Conservation (phyloP, 2,113 vertebrate species). For the Phrynosoma platyrhinos region DNA sequence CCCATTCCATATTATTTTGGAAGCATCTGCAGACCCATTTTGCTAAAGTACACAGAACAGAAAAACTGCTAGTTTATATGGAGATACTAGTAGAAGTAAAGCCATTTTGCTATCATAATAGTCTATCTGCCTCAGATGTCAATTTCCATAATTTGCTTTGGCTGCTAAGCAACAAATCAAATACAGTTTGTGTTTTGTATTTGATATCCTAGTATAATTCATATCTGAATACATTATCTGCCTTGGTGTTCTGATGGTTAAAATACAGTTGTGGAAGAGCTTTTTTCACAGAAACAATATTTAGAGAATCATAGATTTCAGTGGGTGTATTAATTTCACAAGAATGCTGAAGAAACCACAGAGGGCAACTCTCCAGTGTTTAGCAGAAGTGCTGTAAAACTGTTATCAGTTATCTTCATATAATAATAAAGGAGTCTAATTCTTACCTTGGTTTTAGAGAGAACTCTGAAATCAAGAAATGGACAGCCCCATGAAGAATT, state of each 20-base stretch:
- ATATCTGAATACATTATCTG: slow-evolving; percentile 68
- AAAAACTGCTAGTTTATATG: slow-evolving; percentile 28
- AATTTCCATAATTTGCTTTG: slow-evolving; percentile 68
- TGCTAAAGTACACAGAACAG: neutral
- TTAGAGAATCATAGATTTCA: slow-evolving; percentile 38
- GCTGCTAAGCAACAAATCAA: slow-evolving; percentile 78
- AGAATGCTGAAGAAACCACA: slow-evolving; percentile 28
- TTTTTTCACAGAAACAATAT: slow-evolving; percentile 35
- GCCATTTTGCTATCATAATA: slow-evolving; percentile 42
- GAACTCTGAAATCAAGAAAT: slow-evolving; percentile 21
- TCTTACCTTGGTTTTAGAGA: slow-evolving; percentile 10
- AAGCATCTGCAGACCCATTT: neutral
- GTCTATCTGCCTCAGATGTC: slow-evolving; percentile 54
- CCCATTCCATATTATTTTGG: slow-evolving; percentile 1
- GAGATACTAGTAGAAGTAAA: slow-evolving; percentile 45
- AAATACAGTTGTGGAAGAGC: slow-evolving; percentile 51
- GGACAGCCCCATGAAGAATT: neutral
- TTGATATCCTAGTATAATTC: neutral
- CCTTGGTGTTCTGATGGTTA: slow-evolving; percentile 54
- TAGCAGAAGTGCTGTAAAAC: slow-evolving; percentile 15
- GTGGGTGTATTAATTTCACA: slow-evolving; percentile 24
- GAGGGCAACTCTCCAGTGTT: slow-evolving; percentile 13
- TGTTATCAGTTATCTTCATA: neutral
- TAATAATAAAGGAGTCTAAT: slow-evolving; percentile 13
- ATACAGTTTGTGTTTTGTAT: slow-evolving; percentile 52